Conservation (phyloP, 2,888 invertebrate genomes). For the Diogma glabrata region DNA sequence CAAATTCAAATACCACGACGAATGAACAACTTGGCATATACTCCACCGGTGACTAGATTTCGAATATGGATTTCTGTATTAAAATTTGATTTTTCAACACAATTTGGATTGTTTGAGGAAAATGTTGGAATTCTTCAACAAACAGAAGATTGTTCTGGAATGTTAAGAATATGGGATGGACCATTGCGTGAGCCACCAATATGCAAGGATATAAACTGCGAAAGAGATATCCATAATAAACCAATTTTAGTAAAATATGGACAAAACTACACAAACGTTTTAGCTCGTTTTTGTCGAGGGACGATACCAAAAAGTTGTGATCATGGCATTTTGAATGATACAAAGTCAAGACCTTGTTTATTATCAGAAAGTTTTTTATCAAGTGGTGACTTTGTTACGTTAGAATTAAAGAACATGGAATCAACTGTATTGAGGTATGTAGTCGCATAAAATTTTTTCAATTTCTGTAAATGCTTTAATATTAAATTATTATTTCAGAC, state of each 20-base stretch:
- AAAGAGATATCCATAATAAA: slow-evolving; percentile 30
- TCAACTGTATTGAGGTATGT: slow-evolving; percentile 75
- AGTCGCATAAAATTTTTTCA: too few species aligned
- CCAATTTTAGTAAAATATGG: slow-evolving; percentile 41
- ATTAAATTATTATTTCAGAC: too few species aligned
- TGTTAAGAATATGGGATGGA: slow-evolving; percentile 80
- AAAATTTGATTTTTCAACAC: slow-evolving; percentile 69
- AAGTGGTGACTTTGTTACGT: slow-evolving; percentile 65
- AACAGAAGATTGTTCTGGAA: slow-evolving; percentile 69
- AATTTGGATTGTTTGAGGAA: slow-evolving; percentile 39
- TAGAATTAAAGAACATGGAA: slow-evolving; percentile 67
- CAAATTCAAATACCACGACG: slow-evolving; percentile 44
- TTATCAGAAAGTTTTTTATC: slow-evolving; percentile 75
- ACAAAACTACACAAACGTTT: slow-evolving; percentile 56
- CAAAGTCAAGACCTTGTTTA: slow-evolving; percentile 58
- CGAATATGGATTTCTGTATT: slow-evolving; percentile 77
- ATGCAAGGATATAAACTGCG: slow-evolving; percentile 66
- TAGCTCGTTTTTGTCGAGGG: slow-evolving; percentile 73
- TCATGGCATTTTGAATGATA: slow-evolving; percentile 53
- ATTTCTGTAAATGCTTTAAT: too few species aligned
- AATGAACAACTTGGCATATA: slow-evolving; percentile 35
- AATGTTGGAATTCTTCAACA: slow-evolving; percentile 36
- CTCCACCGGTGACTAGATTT: slow-evolving; percentile 51
- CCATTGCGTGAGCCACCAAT: slow-evolving; percentile 61
- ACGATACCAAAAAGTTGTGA: slow-evolving; percentile 74